Conservation (phyloP, 2,888 invertebrate genomes). For the Leucoptera coffeella region DNA sequence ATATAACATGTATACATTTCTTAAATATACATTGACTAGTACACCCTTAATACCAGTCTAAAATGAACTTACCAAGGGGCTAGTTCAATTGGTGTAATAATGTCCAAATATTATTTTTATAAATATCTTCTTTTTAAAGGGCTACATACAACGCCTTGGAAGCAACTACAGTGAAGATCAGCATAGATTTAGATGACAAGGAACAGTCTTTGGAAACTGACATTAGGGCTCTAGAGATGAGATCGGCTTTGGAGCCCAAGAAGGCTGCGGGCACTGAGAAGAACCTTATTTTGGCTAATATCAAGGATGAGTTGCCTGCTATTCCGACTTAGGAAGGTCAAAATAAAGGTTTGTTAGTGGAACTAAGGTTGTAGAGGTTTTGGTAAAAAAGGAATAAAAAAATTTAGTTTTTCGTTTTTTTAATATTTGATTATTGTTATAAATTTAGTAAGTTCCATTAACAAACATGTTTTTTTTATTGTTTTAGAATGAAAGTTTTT, state of each 20-base stretch:
- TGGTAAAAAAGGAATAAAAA: not conserved
- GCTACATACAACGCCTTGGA: slow-evolving; percentile 69
- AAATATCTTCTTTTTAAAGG: slow-evolving; percentile 23
- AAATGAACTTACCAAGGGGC: no score
- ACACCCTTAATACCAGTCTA: no score
- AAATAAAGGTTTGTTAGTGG: no score
- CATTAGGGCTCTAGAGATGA: slow-evolving; percentile 66
- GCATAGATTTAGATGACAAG: slow-evolving; percentile 66
- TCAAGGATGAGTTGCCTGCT: slow-evolving; percentile 56
- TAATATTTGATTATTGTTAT: no score
- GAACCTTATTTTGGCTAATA: slow-evolving; percentile 64
- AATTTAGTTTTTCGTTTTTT: not conserved
- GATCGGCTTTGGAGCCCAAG: slow-evolving; percentile 49
- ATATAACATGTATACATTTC: no score
- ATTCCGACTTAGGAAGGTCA: not conserved
- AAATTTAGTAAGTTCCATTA: not conserved
- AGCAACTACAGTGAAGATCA: slow-evolving; percentile 60
- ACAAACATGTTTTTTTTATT: no score
- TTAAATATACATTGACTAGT: no score
- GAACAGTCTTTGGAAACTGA: slow-evolving; percentile 73
- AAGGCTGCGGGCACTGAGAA: slow-evolving; percentile 60
- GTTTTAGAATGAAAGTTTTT: no score
- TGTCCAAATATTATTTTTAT: no score
- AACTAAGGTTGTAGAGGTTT: no score
- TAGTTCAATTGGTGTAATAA: no score